Evolutionary conservation across 2,888 invertebrate genomes (phyloP).

Genomic region (Andrena hattorfiana): DNA sequence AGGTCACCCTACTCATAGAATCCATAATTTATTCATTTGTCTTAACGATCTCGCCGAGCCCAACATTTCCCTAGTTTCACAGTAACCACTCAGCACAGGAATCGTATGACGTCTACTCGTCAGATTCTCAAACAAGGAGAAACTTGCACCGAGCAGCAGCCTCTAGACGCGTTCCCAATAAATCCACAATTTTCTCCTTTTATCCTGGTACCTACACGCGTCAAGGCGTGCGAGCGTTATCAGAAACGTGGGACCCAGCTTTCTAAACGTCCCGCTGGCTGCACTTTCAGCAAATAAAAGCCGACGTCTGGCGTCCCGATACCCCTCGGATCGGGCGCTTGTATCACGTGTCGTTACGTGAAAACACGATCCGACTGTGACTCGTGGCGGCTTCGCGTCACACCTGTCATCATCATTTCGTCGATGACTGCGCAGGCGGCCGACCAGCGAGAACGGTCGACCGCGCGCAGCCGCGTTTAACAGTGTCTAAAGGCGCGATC

Average conservation of each 20-base stretch:
- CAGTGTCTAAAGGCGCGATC: background rate
- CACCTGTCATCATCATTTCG: constrained; percentile 45
- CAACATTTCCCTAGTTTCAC: background rate
- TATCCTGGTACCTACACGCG: background rate
- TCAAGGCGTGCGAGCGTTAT: constrained; percentile 15
- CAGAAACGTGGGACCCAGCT: constrained; percentile 27
- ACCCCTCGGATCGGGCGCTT: background rate
- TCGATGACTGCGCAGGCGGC: constrained; percentile 12
- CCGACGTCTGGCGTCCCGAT: constrained; percentile 7
- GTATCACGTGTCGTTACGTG: constrained; percentile 27
- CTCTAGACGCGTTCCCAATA: background rate
- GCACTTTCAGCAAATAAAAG: constrained; percentile 49
- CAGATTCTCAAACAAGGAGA: background rate
- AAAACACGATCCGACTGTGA: constrained; percentile 26
- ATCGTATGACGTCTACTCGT: background rate
- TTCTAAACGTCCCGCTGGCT: constrained; percentile 22
- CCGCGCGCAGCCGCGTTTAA: background rate
- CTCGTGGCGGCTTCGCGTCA: constrained; percentile 17
- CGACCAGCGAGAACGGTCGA: constrained; percentile 11
- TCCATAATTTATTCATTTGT: too few species aligned
- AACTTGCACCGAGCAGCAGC: constrained; percentile 1
- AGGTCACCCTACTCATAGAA: too few species aligned
- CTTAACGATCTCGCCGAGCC: too few species aligned
- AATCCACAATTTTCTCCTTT: constrained; percentile 1
- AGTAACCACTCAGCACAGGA: too few species aligned